Evolutionary conservation across 2,797 vertebrate genomes (phyloP).

Genomic region (Tapera naevia): DNA sequence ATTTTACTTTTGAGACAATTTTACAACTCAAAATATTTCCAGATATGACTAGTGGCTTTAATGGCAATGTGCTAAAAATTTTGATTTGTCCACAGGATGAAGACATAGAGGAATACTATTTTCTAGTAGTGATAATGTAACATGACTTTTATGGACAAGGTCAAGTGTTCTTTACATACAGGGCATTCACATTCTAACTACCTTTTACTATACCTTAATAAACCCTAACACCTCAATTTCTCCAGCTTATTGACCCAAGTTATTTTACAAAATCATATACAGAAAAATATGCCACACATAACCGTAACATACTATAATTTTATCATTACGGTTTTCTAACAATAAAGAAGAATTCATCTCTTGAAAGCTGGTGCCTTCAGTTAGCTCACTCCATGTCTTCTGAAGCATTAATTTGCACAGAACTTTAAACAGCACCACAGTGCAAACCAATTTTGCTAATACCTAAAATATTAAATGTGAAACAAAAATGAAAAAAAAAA

Average conservation of each 20-base stretch:
- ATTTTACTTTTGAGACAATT: not conserved
- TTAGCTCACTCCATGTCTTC: not conserved
- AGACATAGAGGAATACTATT: not conserved
- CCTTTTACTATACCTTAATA: not conserved
- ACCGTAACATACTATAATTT: not conserved
- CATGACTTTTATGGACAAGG: rapidly evolving
- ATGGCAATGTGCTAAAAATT: not conserved
- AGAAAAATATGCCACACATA: not conserved
- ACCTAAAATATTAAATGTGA: not conserved
- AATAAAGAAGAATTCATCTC: not conserved
- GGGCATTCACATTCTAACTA: not conserved
- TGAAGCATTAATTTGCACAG: not conserved
- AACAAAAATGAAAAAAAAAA: not conserved
- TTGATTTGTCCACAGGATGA: not conserved
- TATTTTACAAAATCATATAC: not conserved
- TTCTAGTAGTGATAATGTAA: not conserved
- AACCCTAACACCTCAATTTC: not conserved
- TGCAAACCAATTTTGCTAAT: not conserved
- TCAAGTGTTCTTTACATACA: not conserved
- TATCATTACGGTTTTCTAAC: not conserved
- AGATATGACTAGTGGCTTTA: not conserved
- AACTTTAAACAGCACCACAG: not conserved
- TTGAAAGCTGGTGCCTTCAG: not conserved
- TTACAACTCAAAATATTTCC: not conserved
- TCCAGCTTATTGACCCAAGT: not conserved